phyloP scores from a whole-genome alignment of 2,888 invertebrate genomes.

The Mythimna vitellina region DNA sequence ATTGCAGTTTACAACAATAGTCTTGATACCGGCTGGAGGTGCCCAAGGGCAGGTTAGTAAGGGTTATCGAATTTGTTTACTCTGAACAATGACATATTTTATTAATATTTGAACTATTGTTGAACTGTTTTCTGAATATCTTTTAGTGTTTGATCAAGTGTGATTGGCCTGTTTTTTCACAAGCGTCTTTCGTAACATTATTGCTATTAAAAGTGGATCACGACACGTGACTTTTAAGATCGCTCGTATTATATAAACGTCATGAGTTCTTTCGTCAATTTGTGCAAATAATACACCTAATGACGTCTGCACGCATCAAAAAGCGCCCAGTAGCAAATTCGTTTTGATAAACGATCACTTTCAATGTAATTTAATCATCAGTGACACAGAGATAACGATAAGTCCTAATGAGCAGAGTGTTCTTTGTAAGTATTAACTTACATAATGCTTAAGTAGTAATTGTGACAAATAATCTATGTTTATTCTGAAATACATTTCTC shows the following conservation, averaged over 20 bases:
- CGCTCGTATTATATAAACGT: conserved; percentile 33
- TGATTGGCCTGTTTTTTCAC: not conserved
- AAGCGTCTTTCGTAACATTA: conserved; percentile 5
- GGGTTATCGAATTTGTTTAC: conserved; percentile 74
- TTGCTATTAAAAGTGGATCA: conserved; percentile 3
- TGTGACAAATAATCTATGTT: conserved; percentile 8
- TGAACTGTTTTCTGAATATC: conserved; percentile 15
- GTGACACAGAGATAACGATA: conserved; percentile 53
- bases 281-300: conserved; percentile 17
- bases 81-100: conserved; percentile 38
- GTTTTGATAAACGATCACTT: conserved; percentile 54
- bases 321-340: conserved; percentile 52
- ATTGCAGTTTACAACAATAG: conserved; percentile 65
- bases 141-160: conserved; percentile 46
- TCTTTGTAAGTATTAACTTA: conserved; percentile 16
- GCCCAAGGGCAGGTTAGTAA: conserved; percentile 68
- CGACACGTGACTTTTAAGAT: conserved; percentile 50
- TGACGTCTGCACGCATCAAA: conserved; percentile 34
- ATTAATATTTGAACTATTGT: conserved; percentile 32
- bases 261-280: conserved; percentile 26
- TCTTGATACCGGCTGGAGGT: conserved; percentile 60
- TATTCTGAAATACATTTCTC: conserved; percentile 6
- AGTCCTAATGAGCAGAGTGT: conserved; percentile 35
- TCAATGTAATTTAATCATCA: conserved; percentile 50
- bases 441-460: conserved; percentile 18